A percentile compares a stretch with the other conserved stretches of the same genome.
phyloP scores from a whole-genome alignment of 2,797 vertebrate species.

The Selene dorsalis region DNA sequence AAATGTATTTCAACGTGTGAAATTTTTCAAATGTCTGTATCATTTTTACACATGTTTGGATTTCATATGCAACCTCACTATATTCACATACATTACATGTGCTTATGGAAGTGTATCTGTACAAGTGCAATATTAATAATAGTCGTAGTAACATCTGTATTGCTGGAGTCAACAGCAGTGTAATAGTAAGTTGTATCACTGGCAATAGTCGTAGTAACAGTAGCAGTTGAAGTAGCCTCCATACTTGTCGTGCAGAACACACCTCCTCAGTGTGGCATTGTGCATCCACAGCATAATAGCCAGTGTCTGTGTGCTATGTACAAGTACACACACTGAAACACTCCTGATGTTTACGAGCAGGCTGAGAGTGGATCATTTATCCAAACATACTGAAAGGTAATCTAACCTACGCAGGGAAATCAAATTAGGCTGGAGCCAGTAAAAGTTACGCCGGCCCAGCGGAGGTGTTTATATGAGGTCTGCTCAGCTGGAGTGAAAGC shows the following conservation, averaged over 20 bases:
- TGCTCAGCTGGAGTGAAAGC: slow-evolving; percentile 64
- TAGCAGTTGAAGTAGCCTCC: background rate
- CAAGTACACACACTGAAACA: slow-evolving; percentile 48
- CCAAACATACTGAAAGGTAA: slow-evolving; percentile 61
- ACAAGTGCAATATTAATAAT: background rate
- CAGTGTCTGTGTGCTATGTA: slow-evolving; percentile 21
- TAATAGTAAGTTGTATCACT: background rate
- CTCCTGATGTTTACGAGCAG: slow-evolving; percentile 62
- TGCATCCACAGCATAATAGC: slow-evolving; percentile 28
- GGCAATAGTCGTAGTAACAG: background rate
- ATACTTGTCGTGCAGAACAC: slow-evolving; percentile 13
- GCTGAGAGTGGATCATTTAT: slow-evolving; percentile 65
- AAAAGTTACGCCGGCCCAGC: slow-evolving; percentile 47
- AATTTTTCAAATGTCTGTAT: too few relatives aligned
- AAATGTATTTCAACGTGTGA: too few relatives aligned
- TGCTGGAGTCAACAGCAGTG: too few relatives aligned
- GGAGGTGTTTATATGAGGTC: slow-evolving; percentile 67
- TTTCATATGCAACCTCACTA: too few relatives aligned
- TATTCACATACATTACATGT: too few relatives aligned
- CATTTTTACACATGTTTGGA: too few relatives aligned
- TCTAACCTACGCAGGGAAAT: slow-evolving; percentile 65
- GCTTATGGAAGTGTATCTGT: background rate
- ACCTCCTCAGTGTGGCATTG: slow-evolving; percentile 32
- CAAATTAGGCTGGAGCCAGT: slow-evolving; percentile 63
- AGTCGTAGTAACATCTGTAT: background rate